These are phyloP conservation scores for Macrostomum cliftonense DNA, from an alignment of 2,888 invertebrate species.

Conservation along the genomic window DNA sequence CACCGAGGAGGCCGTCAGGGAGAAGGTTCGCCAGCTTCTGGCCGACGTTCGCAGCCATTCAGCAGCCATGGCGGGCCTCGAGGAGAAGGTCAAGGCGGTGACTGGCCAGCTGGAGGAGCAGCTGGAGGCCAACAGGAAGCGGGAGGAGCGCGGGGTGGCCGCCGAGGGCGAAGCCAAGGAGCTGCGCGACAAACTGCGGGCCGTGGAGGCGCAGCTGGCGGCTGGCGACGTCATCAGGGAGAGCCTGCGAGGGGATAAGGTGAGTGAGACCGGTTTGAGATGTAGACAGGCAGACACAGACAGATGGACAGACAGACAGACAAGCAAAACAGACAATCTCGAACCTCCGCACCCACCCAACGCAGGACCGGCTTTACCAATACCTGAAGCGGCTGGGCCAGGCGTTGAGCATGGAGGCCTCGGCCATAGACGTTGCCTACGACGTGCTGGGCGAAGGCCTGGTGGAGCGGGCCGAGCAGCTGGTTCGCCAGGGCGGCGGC, in stretches of 20 bases:
- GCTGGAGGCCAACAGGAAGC: slow-evolving; percentile 36
- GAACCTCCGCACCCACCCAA: too few relatives aligned
- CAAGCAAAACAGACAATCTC: too few relatives aligned
- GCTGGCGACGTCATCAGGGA: slow-evolving; percentile 54
- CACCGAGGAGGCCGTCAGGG: slow-evolving; percentile 25
- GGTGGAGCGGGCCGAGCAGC: slow-evolving; percentile 61
- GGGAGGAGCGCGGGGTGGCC: slow-evolving; percentile 15
- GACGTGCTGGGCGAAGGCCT: slow-evolving; percentile 66
- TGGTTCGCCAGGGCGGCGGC: slow-evolving; percentile 44
- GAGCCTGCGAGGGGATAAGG: slow-evolving; percentile 54
- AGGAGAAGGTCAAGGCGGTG: slow-evolving; percentile 55
- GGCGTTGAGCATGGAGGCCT: slow-evolving; percentile 64
- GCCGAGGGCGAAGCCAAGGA: slow-evolving; percentile 58
- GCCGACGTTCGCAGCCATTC: not conserved
- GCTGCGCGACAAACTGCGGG: slow-evolving; percentile 55
- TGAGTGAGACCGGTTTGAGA: too few relatives aligned
- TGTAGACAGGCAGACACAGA: too few relatives aligned
- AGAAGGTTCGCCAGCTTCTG: slow-evolving; percentile 19
- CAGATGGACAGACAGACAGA: too few relatives aligned
- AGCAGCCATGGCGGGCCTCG: slow-evolving; percentile 34
- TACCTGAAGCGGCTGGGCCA: slow-evolving; percentile 63
- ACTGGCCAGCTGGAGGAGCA: slow-evolving; percentile 53
- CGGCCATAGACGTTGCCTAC: slow-evolving; percentile 58
- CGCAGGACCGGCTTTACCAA: slow-evolving; percentile 8
- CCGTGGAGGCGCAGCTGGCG: slow-evolving; percentile 58